These are phyloP conservation scores for Loripinus fragilis DNA, from an alignment of 2,888 invertebrate species.

Conservation along the genomic window DNA sequence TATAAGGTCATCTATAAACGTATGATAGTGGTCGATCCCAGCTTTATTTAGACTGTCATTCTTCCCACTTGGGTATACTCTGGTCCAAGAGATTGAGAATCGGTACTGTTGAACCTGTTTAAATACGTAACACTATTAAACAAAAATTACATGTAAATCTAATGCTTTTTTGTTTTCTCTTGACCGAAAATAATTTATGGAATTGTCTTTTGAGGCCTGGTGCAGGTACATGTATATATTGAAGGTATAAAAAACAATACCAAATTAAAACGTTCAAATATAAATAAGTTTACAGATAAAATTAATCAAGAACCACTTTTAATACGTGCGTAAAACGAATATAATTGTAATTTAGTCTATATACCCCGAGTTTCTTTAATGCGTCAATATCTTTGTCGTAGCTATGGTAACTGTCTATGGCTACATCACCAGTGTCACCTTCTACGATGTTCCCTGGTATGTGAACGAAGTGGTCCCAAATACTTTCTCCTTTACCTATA, in stretches of 20 bases:
- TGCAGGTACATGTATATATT: no score
- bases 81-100: conserved; percentile 87
- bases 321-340: no score
- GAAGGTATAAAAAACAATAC: no score
- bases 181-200: no score
- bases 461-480: conserved; percentile 24
- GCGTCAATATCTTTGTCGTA: conserved; percentile 8
- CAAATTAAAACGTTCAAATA: no score
- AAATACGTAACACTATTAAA: no score
- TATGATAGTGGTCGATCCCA: conserved; percentile 91
- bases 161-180: no score
- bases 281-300: no score
- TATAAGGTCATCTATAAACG: conserved; percentile 89
- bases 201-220: no score
- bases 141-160: no score
- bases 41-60: conserved; percentile 85
- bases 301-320: no score
- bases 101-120: conserved; percentile 73
- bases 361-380: conserved; percentile 32
- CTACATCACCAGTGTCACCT: conserved; percentile 14
- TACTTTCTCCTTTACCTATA: conserved; percentile 11
- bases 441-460: not conserved
- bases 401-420: conserved; percentile 22
- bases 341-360: no score
- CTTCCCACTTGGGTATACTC: conserved; percentile 87